phyloP scores from a whole-genome alignment of 2,113 vertebrate species.

The Panthera uncia region DNA sequence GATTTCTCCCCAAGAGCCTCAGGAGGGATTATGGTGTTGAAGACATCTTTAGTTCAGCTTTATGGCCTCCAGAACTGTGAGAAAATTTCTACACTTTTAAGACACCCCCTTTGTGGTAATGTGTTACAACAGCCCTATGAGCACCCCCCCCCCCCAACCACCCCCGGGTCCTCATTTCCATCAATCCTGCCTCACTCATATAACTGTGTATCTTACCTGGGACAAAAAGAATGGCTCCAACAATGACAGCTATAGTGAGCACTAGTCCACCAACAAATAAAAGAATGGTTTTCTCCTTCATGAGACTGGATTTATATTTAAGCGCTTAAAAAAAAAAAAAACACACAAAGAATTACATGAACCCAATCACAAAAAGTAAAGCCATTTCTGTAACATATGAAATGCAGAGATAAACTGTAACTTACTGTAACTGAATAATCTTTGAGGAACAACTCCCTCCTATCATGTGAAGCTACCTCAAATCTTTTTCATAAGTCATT shows the following conservation, averaged over 20 bases:
- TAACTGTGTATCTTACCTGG: conserved; percentile 76
- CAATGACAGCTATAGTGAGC: conserved; percentile 53
- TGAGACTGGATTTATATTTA: conserved; percentile 75
- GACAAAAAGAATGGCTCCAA: conserved; percentile 81
- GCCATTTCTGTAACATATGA: not conserved
- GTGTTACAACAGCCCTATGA: not conserved
- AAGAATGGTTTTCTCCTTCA: conserved; percentile 65
- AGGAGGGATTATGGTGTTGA: not conserved
- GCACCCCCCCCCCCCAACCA: accelerated
- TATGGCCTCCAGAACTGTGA: not conserved
- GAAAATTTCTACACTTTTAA: not conserved
- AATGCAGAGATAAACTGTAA: not conserved
- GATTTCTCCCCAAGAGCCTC: not conserved
- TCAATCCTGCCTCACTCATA: not conserved
- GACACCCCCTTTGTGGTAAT: not conserved
- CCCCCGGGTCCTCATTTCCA: not conserved
- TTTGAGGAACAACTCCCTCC: not conserved
- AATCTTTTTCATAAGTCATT: not conserved
- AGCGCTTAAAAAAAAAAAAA: conserved; percentile 77
- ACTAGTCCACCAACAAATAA: conserved; percentile 66
- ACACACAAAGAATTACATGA: conserved; percentile 58
- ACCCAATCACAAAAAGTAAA: conserved; percentile 39
- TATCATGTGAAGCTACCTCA: not conserved
- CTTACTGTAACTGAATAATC: not conserved
- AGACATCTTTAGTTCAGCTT: not conserved